phyloP scores from a whole-genome alignment of 1,140 invertebrate genomes.

The Campoletis sonorensis region DNA sequence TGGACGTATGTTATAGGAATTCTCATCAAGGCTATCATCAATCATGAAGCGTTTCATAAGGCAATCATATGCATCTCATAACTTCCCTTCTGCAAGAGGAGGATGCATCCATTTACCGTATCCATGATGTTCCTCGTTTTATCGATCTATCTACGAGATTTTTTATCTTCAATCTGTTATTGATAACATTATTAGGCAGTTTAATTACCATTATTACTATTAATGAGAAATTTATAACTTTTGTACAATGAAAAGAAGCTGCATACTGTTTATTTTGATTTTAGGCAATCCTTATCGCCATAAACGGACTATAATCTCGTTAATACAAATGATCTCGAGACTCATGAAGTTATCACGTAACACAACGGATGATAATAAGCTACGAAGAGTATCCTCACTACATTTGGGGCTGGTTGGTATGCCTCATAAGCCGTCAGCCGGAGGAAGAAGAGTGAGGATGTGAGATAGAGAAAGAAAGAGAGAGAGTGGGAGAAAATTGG shows the following conservation, averaged over 20 bases:
- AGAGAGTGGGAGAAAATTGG: constrained; percentile 28
- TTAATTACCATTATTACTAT: too few species aligned
- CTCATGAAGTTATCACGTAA: constrained; percentile 4
- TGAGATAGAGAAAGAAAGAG: neutral
- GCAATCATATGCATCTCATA: constrained; percentile 27
- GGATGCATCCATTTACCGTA: constrained; percentile 9
- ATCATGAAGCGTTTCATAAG: constrained; percentile 9
- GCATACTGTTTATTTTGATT: neutral
- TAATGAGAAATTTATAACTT: too few species aligned
- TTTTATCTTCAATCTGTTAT: neutral
- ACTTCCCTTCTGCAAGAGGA: neutral
- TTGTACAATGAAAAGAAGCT: too few species aligned
- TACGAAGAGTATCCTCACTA: neutral
- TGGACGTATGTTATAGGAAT: constrained; percentile 18
- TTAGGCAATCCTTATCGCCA: neutral
- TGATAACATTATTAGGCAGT: neutral
- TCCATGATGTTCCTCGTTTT: neutral
- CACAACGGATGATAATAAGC: neutral
- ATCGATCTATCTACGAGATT: neutral
- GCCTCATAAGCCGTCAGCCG: neutral
- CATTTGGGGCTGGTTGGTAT: neutral
- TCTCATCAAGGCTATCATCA: constrained; percentile 30
- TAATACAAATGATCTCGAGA: neutral
- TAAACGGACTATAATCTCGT: neutral
- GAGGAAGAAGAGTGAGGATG: neutral